Evolutionary conservation across 2,888 invertebrate species (phyloP), one percentile per base, ranked within the genome.

Genomic region (Macrosoma leucophasiata): DNA sequence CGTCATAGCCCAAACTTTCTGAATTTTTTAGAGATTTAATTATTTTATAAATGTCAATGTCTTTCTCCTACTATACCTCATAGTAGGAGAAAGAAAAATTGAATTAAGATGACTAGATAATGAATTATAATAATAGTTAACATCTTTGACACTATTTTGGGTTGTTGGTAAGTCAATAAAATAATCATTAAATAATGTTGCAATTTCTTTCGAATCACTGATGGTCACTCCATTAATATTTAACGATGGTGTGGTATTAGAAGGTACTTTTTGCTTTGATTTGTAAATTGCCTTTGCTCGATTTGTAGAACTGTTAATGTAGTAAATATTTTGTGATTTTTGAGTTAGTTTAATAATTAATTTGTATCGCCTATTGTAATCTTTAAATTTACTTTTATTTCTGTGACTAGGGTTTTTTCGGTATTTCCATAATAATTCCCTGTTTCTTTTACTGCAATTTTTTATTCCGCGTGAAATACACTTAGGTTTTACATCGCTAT

Each of bases 1-100:
- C 33, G 27, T 39, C 42, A 19, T 30, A 31, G 2, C 39, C 35
- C 1, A 21, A 8, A 15, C 39, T 39, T 3, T 30, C 19, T 4
- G 38, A 34, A 24, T 33, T 38, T 26, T 33, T 33, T 5, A 39
- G 13, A 4, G 13, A 11, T n/a, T 29, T 29, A 13, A 33, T 31
- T 13, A 34, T 30, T 19, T 18, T 11, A 2, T 20, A 12, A 9
- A 29, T 20, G 9, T 29, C 29, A 8, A 11, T 5, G 5, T 18
- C 4, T 19, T n/a, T n/a, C n/a, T n/a, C n/a, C n/a, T n/a, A n/a
- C n/a, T n/a, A n/a, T n/a, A n/a, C n/a, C n/a, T n/a, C n/a, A 20
- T 8, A 7, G 20, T 13, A 2, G 28, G 28, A 4, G 13, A 13
- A n/a, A 25, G 3, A 15, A 15, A 25, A 9, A 15, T 25, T 8